Conservation (phyloP, 2,888 invertebrate genomes). For the Tholera decimalis region DNA sequence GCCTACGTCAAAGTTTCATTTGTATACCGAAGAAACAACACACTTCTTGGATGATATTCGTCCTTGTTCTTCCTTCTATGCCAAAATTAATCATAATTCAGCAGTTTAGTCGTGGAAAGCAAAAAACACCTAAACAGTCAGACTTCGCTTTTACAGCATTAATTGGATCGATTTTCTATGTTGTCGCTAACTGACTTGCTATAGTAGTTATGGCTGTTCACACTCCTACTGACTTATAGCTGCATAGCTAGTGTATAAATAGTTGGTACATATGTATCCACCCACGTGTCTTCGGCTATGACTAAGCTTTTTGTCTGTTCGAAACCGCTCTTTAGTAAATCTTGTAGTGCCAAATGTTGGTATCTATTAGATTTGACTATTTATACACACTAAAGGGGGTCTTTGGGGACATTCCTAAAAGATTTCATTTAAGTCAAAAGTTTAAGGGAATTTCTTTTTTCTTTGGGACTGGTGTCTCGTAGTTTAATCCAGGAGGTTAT, state of each 20-base stretch:
- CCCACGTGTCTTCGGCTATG: conserved; percentile 25
- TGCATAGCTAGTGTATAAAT: background rate
- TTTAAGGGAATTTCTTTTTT: too few relatives aligned
- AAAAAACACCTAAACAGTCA: background rate
- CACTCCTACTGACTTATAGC: background rate
- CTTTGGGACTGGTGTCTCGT: too few relatives aligned
- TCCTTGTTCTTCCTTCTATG: too few relatives aligned
- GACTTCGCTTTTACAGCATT: background rate
- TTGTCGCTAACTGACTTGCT: background rate
- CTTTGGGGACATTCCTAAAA: too few relatives aligned
- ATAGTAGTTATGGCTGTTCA: background rate
- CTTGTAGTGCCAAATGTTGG: conserved; percentile 7
- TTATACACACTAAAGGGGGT: background rate
- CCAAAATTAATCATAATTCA: background rate
- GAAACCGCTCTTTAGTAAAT: conserved; percentile 3
- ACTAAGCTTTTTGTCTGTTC: conserved; percentile 27
- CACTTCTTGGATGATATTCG: too few relatives aligned
- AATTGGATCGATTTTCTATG: background rate
- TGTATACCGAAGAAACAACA: background rate
- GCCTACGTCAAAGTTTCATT: too few relatives aligned
- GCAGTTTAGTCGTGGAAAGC: background rate
- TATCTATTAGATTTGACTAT: background rate
- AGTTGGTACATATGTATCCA: background rate
- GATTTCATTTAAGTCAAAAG: too few relatives aligned
- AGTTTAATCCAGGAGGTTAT: too few relatives aligned